Percentiles rank a stretch among this genome's conserved stretches.
phyloP scores from a whole-genome alignment of 2,113 vertebrate genomes.

The Syngnathus typhle region DNA sequence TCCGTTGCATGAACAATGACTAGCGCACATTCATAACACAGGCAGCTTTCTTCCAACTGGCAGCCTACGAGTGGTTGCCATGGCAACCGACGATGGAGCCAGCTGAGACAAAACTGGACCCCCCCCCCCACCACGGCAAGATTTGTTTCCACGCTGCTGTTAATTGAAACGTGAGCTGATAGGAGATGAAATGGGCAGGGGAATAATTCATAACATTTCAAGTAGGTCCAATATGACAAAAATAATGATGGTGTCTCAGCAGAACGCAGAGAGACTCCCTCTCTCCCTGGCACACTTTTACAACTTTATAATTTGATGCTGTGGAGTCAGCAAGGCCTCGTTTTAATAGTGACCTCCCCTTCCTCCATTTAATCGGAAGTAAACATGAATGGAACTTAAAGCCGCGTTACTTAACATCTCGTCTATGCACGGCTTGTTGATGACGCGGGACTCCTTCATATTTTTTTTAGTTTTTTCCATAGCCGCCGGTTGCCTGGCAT shows the following conservation, averaged over 20 bases:
- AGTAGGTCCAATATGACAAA: constrained; percentile 18
- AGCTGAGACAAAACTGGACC: constrained; percentile 11
- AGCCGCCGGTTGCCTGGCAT: constrained; percentile 54
- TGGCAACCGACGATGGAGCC: constrained; percentile 13
- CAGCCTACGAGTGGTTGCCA: constrained; percentile 20
- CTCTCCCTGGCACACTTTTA: constrained; percentile 7
- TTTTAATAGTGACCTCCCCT: neutral
- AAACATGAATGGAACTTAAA: neutral
- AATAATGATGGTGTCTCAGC: constrained; percentile 30
- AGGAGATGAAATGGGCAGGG: constrained; percentile 13
- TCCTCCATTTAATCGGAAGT: neutral
- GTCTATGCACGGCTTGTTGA: constrained; percentile 10
- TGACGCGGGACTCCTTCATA: neutral
- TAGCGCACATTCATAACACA: constrained; percentile 8
- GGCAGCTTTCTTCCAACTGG: constrained; percentile 10
- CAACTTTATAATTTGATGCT: constrained; percentile 12
- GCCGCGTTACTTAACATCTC: constrained; percentile 3
- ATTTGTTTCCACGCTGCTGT: constrained; percentile 13
- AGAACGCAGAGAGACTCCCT: constrained; percentile 21
- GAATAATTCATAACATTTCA: constrained; percentile 10
- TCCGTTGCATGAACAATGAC: neutral
- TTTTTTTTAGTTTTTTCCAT: neutral
- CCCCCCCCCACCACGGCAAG: neutral
- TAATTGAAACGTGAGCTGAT: constrained; percentile 34
- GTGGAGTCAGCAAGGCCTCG: neutral